These are phyloP conservation scores for Melanocharis versteri DNA, from an alignment of 2,113 vertebrate genomes.

Conservation along the genomic window DNA sequence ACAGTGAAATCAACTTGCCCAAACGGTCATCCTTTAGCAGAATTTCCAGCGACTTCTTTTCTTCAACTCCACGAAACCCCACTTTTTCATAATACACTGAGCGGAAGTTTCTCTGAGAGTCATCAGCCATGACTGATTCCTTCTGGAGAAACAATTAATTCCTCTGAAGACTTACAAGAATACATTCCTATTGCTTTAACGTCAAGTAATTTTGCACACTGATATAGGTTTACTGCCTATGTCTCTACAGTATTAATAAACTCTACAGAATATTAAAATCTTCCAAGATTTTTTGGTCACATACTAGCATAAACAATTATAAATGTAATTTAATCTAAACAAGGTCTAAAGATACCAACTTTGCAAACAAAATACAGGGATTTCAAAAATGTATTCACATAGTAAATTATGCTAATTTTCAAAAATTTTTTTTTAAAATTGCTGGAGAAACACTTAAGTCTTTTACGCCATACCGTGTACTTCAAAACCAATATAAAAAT, in stretches of 20 bases:
- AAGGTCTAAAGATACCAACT: background rate
- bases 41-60: conserved; percentile 96
- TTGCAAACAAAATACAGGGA: background rate
- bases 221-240: background rate
- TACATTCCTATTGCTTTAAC: background rate
- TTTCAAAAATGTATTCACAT: background rate
- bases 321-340: background rate
- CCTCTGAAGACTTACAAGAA: background rate
- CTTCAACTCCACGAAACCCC: conserved; percentile 96
- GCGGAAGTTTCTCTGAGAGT: conserved; percentile 96
- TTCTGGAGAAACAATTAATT: background rate
- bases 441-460: background rate
- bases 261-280: background rate
- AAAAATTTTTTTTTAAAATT: background rate
- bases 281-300: background rate
- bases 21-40: conserved; percentile 92
- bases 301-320: background rate
- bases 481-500: background rate
- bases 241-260: background rate
- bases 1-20: conserved; percentile 72
- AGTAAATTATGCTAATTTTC: background rate
- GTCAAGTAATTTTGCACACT: background rate
- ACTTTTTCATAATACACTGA: conserved; percentile 97
- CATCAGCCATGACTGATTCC: conserved; percentile 84
- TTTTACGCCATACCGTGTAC: fast-evolving